These are phyloP conservation scores for Eulemur coronatus DNA, from an alignment of 2,797 vertebrate species.

Conservation along the genomic window DNA sequence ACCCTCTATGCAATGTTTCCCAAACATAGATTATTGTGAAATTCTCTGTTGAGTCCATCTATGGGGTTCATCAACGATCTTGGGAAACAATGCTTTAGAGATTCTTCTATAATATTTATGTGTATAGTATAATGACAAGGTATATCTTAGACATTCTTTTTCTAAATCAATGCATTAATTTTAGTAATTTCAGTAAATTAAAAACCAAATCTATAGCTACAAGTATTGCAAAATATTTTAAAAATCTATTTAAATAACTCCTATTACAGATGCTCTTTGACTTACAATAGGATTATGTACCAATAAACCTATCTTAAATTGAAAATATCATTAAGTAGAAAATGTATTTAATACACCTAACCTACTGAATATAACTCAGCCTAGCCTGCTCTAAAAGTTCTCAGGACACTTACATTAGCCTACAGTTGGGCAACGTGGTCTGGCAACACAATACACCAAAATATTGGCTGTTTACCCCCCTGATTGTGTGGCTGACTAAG, in stretches of 20 bases:
- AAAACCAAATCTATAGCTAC: background rate
- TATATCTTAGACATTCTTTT: background rate
- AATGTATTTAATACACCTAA: background rate
- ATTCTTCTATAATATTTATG: background rate
- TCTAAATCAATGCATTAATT: background rate
- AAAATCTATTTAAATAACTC: background rate
- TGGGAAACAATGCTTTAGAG: background rate
- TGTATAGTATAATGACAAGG: background rate
- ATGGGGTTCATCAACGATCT: background rate
- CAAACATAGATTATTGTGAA: background rate
- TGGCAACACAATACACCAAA: background rate
- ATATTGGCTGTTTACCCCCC: background rate
- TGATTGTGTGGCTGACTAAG: background rate
- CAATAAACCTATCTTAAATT: background rate
- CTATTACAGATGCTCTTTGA: background rate
- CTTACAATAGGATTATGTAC: background rate
- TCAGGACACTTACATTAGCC: background rate
- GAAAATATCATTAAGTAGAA: background rate
- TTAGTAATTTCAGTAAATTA: background rate
- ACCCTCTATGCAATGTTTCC: background rate
- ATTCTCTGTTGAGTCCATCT: background rate
- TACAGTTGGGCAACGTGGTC: background rate
- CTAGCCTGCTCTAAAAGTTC: background rate
- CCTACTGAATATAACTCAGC: background rate
- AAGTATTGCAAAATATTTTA: background rate